phyloP scores from a whole-genome alignment of 2,888 invertebrate species.

The Drosophila colorata region DNA sequence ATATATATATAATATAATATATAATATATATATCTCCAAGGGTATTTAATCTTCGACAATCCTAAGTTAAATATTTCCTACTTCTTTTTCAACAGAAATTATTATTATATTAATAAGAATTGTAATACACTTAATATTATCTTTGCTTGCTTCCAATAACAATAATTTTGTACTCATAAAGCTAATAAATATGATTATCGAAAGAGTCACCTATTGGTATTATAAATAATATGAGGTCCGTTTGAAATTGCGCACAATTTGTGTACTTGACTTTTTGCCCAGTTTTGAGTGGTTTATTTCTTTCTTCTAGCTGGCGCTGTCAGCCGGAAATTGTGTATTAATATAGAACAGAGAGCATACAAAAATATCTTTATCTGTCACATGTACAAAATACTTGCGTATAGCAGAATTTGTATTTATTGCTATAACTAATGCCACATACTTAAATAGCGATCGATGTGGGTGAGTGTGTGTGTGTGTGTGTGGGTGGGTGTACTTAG shows the following conservation, averaged over 20 bases:
- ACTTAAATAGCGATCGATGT: slow-evolving; percentile 14
- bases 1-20: too few relatives aligned
- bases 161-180: too few relatives aligned
- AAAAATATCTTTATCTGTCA: slow-evolving; percentile 63
- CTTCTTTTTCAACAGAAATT: too few relatives aligned
- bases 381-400: slow-evolving; percentile 48
- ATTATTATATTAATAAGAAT: too few relatives aligned
- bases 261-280: slow-evolving; percentile 47
- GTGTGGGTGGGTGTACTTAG: slow-evolving; percentile 10
- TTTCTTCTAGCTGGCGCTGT: slow-evolving; percentile 17
- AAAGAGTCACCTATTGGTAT: background rate
- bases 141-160: too few relatives aligned
- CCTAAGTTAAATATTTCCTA: too few relatives aligned
- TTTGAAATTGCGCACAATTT: slow-evolving; percentile 40
- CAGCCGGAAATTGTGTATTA: slow-evolving; percentile 73
- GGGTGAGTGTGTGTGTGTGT: slow-evolving; percentile 1
- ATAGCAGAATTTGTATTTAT: slow-evolving; percentile 34
- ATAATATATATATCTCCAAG: too few relatives aligned
- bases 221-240: slow-evolving; percentile 10
- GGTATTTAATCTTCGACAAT: too few relatives aligned
- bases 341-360: slow-evolving; percentile 51
- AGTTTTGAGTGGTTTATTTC: slow-evolving; percentile 23
- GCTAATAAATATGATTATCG: slow-evolving; percentile 15
- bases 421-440: slow-evolving; percentile 45
- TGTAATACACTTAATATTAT: too few relatives aligned